Evolutionary conservation across 2,113 vertebrate genomes (phyloP).

Genomic region (Grammatotria lemairii): DNA sequence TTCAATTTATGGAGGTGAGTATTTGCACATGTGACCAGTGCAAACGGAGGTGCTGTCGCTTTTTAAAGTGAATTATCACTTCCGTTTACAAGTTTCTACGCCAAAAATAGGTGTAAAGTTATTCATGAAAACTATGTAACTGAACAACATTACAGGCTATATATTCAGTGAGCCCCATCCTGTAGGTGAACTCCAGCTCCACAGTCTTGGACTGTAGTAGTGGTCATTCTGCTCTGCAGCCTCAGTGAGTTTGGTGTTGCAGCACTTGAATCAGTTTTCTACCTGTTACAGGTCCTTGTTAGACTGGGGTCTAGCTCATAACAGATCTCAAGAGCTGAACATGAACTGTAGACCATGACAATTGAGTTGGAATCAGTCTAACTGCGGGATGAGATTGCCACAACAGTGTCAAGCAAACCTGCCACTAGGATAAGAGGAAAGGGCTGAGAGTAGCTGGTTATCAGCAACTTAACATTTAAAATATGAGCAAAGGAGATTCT

Average conservation of each 20-base stretch:
- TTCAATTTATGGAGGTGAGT: not conserved
- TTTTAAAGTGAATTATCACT: not conserved
- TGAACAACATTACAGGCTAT: not conserved
- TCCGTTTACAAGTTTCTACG: not conserved
- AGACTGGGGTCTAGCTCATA: not conserved
- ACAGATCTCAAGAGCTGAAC: not conserved
- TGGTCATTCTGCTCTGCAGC: not conserved
- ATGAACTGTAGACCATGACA: not conserved
- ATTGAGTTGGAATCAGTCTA: not conserved
- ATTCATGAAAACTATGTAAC: not conserved
- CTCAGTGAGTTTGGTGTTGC: not conserved
- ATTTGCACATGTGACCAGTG: not conserved
- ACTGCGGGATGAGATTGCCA: not conserved
- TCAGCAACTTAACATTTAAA: not conserved
- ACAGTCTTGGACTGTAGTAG: not conserved
- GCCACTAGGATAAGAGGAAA: not conserved
- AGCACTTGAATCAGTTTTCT: not conserved
- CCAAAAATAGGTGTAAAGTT: not conserved
- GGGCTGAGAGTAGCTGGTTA: not conserved
- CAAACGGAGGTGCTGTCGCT: not conserved
- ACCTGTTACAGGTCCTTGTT: not conserved
- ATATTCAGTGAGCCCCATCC: not conserved
- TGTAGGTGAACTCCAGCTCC: not conserved
- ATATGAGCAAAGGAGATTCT: not conserved
- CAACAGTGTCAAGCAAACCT: not conserved